A percentile compares a stretch with the other conserved stretches of the same genome.
These are phyloP conservation scores for Camelus bactrianus DNA, from an alignment of 2,113 vertebrate genomes.

Conservation along the genomic window DNA sequence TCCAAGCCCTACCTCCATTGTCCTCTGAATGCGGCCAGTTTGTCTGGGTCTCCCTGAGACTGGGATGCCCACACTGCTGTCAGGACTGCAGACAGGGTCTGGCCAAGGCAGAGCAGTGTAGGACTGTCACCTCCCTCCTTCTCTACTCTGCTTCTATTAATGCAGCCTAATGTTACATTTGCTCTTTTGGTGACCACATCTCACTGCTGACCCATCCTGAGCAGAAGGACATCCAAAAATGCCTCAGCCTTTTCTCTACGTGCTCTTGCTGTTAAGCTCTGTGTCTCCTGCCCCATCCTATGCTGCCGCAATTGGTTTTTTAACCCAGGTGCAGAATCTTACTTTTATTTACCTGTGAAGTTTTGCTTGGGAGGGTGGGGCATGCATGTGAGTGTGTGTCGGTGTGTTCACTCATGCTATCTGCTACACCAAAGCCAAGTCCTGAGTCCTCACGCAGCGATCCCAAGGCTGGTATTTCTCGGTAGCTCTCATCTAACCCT, in stretches of 20 bases:
- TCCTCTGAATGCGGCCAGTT: neutral
- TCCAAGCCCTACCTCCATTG: neutral
- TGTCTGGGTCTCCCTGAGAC: neutral
- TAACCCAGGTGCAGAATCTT: slow-evolving; percentile 55
- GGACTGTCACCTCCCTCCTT: slow-evolving; percentile 79
- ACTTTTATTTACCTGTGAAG: slow-evolving; percentile 59
- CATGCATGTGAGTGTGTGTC: slow-evolving; percentile 71
- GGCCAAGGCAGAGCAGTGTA: slow-evolving; percentile 52
- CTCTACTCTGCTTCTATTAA: slow-evolving; percentile 72
- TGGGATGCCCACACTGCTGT: neutral
- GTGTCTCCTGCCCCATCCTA: slow-evolving; percentile 43
- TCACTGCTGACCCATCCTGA: slow-evolving; percentile 66
- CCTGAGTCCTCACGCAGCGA: neutral
- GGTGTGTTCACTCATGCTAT: slow-evolving; percentile 71
- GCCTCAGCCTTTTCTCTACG: slow-evolving; percentile 14
- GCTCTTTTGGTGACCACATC: slow-evolving; percentile 61
- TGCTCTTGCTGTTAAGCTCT: slow-evolving; percentile 56
- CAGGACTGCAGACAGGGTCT: neutral
- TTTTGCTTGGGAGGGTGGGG: slow-evolving; percentile 65
- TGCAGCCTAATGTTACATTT: slow-evolving; percentile 60
- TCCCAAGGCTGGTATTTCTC: slow-evolving; percentile 52
- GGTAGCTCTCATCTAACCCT: slow-evolving; percentile 16
- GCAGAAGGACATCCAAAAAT: slow-evolving; percentile 3
- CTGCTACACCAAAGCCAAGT: slow-evolving; percentile 71
- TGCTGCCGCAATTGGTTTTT: slow-evolving; percentile 55